Evolutionary conservation across 1,140 invertebrate species (phyloP).

Genomic region (Lepidotrigona ventralis): DNA sequence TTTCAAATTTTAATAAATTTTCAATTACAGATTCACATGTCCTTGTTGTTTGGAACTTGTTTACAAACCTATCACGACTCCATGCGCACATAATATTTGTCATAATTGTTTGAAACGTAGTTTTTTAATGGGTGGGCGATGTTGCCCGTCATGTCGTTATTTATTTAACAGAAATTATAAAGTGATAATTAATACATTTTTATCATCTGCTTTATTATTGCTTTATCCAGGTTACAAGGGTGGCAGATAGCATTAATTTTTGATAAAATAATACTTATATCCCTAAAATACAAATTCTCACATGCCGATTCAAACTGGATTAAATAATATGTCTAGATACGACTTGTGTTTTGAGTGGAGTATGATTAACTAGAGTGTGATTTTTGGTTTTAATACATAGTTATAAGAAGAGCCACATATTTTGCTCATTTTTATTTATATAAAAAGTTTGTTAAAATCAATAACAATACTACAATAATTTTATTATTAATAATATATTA

Average conservation of each 20-base stretch:
- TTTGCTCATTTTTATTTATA: neutral
- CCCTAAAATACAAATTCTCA: neutral
- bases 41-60: slow-evolving; percentile 91
- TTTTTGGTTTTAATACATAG: slow-evolving; percentile 12
- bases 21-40: slow-evolving; percentile 85
- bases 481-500: slow-evolving; percentile 33
- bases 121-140: slow-evolving; percentile 84
- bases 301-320: neutral
- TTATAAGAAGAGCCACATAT: neutral
- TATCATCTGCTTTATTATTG: slow-evolving; percentile 80
- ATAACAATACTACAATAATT: slow-evolving; percentile 1
- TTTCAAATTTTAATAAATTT: slow-evolving; percentile 35
- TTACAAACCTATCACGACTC: slow-evolving; percentile 86
- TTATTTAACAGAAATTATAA: slow-evolving; percentile 82
- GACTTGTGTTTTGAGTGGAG: slow-evolving; percentile 2
- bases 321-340: slow-evolving; percentile 9
- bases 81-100: slow-evolving; percentile 90
- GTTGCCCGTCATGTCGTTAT: slow-evolving; percentile 86
- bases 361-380: neutral
- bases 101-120: slow-evolving; percentile 85
- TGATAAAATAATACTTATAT: slow-evolving; percentile 1
- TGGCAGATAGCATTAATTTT: slow-evolving; percentile 70
- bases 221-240: slow-evolving; percentile 85
- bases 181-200: slow-evolving; percentile 81
- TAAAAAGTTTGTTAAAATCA: neutral